Percentiles rank a stretch among this genome's conserved stretches.
Evolutionary conservation across 2,888 invertebrate species (phyloP).

Genomic region (Rotaria socialis): DNA sequence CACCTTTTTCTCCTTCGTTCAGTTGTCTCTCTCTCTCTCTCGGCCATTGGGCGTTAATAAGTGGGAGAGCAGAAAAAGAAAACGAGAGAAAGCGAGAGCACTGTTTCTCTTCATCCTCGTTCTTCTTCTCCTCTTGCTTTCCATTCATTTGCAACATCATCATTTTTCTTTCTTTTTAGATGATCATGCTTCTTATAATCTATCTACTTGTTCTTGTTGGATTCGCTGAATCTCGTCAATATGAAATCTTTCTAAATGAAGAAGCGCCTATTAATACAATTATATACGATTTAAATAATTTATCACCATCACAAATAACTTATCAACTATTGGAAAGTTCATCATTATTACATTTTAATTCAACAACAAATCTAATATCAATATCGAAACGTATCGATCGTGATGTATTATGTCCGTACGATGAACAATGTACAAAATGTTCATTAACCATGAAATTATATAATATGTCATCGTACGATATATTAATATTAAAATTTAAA

Average conservation of each 20-base stretch:
- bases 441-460: not conserved
- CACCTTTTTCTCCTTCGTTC: not conserved
- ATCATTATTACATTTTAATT: not conserved
- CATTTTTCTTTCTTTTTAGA: not conserved
- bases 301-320: not conserved
- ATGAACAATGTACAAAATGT: not conserved
- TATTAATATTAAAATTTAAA: conserved; percentile 12
- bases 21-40: not conserved
- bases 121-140: not conserved
- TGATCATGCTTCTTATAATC: not conserved
- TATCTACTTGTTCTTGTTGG: not conserved
- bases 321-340: conserved; percentile 35
- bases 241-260: not conserved
- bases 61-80: not conserved
- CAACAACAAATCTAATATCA: conserved; percentile 22
- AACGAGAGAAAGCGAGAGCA: not conserved
- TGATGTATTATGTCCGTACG: conserved; percentile 26
- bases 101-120: not conserved
- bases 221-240: not conserved
- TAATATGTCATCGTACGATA: not conserved
- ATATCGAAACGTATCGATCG: conserved; percentile 24
- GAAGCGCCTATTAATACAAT: not conserved
- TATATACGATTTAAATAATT: conserved; percentile 24
- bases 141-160: not conserved
- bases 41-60: not conserved